phyloP scores from a whole-genome alignment of 2,797 vertebrate species.

The Cetoscarus ocellatus region DNA sequence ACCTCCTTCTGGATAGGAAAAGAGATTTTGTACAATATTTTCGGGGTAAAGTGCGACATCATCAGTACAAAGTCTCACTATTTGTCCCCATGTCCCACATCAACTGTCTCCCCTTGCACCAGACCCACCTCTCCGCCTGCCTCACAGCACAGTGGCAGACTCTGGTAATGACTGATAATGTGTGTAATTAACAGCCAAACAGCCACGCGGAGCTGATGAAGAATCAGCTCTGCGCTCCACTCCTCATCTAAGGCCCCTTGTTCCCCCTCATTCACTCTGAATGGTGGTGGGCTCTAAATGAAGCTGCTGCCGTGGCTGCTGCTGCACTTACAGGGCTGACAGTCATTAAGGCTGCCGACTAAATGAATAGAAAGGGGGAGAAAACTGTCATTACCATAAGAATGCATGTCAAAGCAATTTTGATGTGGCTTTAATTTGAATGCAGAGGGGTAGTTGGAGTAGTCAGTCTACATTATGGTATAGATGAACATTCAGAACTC shows the following conservation, averaged over 20 bases:
- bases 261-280: constrained; percentile 74
- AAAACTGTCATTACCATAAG: constrained; percentile 71
- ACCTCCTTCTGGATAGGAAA: constrained; percentile 4
- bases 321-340: constrained; percentile 49
- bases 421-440: constrained; percentile 74
- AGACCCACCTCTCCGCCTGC: constrained; percentile 40
- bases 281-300: constrained; percentile 59
- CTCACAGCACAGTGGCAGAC: constrained; percentile 65
- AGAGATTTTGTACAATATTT: constrained; percentile 1
- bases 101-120: constrained; percentile 15
- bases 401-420: constrained; percentile 74
- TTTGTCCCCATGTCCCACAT: constrained; percentile 20
- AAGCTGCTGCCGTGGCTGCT: constrained; percentile 52
- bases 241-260: constrained; percentile 69
- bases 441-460: constrained; percentile 25
- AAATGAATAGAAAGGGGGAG: constrained; percentile 53
- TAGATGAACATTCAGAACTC: constrained; percentile 46
- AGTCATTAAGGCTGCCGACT: constrained; percentile 70
- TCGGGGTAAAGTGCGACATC: background rate
- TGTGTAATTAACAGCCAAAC: constrained; percentile 79
- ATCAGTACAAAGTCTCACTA: constrained; percentile 12
- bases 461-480: constrained; percentile 45
- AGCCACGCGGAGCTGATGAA: constrained; percentile 70
- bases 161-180: constrained; percentile 82
- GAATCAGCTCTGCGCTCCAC: constrained; percentile 50